These are phyloP conservation scores for Daphoenositta chrysoptera DNA, from an alignment of 2,113 vertebrate species.

Conservation along the genomic window DNA sequence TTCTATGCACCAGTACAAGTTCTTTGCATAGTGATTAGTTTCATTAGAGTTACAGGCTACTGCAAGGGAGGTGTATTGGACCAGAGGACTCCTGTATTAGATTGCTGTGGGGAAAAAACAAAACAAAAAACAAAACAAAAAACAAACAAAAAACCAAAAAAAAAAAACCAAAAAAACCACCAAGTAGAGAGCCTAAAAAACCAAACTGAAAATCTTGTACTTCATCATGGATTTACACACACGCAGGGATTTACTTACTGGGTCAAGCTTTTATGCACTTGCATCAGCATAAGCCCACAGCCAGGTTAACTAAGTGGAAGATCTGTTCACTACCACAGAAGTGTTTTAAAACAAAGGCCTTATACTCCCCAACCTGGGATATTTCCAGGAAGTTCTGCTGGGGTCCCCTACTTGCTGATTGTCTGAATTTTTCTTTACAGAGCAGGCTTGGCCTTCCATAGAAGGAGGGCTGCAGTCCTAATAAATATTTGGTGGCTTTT, in stretches of 20 bases:
- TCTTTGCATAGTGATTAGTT: not conserved
- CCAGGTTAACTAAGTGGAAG: not conserved
- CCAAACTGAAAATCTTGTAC: not conserved
- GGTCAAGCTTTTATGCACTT: not conserved
- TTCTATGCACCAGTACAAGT: not conserved
- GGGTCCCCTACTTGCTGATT: not conserved
- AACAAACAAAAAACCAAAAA: no score
- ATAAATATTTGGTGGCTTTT: not conserved
- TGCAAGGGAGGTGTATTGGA: not conserved
- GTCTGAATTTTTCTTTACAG: not conserved
- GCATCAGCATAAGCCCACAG: not conserved
- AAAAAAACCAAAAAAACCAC: no score
- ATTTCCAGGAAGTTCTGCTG: not conserved
- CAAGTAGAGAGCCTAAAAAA: no score
- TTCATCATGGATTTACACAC: fast-evolving
- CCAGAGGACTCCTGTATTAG: not conserved
- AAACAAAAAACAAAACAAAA: no score
- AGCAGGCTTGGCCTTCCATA: not conserved
- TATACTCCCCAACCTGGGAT: not conserved
- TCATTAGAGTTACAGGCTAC: not conserved
- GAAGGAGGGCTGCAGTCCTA: not conserved
- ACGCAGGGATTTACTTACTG: not conserved
- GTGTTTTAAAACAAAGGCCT: not conserved
- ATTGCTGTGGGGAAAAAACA: not conserved
- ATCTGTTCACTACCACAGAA: not conserved